Percentiles rank a stretch among this genome's conserved stretches.
These are phyloP conservation scores for Polypedilum vanderplanki DNA, from an alignment of 1,140 invertebrate genomes.

Conservation along the genomic window DNA sequence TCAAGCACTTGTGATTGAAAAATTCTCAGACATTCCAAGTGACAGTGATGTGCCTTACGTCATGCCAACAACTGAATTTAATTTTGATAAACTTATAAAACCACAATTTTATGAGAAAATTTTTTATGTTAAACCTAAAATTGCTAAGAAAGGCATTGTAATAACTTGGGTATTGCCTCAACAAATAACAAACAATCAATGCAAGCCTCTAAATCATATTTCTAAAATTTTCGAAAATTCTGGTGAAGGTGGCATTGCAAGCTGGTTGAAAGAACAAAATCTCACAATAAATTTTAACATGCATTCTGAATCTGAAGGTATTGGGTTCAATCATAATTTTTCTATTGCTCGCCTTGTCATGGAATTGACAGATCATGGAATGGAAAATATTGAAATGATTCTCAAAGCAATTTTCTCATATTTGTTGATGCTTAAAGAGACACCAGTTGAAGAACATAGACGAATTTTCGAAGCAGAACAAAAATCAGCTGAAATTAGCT, in stretches of 20 bases:
- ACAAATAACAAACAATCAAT: slow-evolving; percentile 40
- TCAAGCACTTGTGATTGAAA: not conserved
- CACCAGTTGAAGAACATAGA: not conserved
- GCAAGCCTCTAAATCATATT: not conserved
- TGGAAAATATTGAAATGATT: slow-evolving; percentile 57
- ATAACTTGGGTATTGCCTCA: not conserved
- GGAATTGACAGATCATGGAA: slow-evolving; percentile 36
- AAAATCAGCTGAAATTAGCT: not conserved
- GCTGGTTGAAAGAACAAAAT: not conserved
- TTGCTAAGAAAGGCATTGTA: not conserved
- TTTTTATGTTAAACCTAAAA: not conserved
- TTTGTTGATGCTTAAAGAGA: slow-evolving; percentile 57
- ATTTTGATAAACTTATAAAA: not conserved
- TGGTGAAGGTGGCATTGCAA: not conserved
- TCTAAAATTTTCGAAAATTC: not conserved
- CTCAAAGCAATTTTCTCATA: slow-evolving; percentile 64
- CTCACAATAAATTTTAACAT: not conserved
- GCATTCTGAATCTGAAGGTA: not conserved
- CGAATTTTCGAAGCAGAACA: not conserved
- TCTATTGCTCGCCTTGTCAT: slow-evolving; percentile 67
- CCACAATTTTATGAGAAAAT: not conserved
- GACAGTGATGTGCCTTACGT: not conserved
- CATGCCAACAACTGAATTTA: not conserved
- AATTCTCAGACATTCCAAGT: not conserved
- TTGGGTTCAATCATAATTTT: slow-evolving; percentile 55